Conservation (phyloP, 2,113 vertebrate genomes). For the Lasiurus cinereus region DNA sequence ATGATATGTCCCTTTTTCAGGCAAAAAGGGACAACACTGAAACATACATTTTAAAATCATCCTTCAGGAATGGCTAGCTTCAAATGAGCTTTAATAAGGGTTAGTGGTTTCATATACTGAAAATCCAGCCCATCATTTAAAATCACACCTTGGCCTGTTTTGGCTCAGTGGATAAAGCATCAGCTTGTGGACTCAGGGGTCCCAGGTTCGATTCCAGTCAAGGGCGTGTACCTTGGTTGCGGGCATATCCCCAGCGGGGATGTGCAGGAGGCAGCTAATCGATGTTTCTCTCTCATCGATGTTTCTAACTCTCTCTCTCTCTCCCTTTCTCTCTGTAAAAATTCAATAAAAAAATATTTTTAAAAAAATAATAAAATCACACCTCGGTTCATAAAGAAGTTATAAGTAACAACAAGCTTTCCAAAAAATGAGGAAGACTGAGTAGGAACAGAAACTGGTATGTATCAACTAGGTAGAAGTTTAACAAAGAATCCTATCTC, state of each 20-base stretch:
- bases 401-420: constrained; percentile 39
- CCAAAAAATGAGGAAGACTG: constrained; percentile 1
- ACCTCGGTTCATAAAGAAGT: neutral
- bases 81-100: constrained; percentile 23
- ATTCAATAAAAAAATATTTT: too few relatives aligned
- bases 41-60: constrained; percentile 16
- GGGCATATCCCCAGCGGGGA: too few relatives aligned
- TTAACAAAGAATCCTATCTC: neutral
- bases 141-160: neutral
- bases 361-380: too few relatives aligned
- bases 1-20: neutral
- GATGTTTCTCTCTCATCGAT: too few relatives aligned
- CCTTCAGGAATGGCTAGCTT: neutral
- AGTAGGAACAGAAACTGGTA: constrained; percentile 18
- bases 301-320: too few relatives aligned
- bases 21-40: neutral
- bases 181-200: too few relatives aligned
- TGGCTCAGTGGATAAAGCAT: too few relatives aligned
- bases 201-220: too few relatives aligned
- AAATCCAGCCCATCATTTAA: neutral
- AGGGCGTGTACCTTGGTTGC: too few relatives aligned
- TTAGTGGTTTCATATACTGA: neutral
- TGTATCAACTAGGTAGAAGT: neutral
- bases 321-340: too few relatives aligned
- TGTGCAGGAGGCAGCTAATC: too few relatives aligned